Evolutionary conservation across 2,113 vertebrate genomes (phyloP), one percentile per base, ranked within the genome.

Genomic region (Anolis carolinensis): DNA sequence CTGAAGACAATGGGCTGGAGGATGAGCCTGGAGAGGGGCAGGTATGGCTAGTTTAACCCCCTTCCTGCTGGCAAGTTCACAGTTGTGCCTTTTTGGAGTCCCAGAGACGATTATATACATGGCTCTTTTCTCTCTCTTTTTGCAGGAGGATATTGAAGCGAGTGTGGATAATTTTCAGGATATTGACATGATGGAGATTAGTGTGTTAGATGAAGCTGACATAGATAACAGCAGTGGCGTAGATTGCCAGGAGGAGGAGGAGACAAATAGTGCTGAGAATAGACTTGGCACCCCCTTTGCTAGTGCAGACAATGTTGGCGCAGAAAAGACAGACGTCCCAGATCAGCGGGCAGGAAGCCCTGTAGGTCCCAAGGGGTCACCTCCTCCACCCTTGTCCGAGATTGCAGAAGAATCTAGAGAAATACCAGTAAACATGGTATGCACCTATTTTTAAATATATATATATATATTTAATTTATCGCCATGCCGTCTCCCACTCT

Each of bases 101-200:
- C 4, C 1, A 59, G 0, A 20, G 3, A 27, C 82, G 73, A 32
- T 30, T 59, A 79, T 1, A 0, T 76, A 50, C 65, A 1, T 7
- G 67, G 67, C 50, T 55, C 4, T 4, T 25, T 14, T 4, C 39
- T 80, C 85, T 68, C 87, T 73, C 23, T 82, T 86, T 30, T 13
- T 65, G 4, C 86, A 98, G 98, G 97, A 98, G 32, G 98, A 98
- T 70, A 95, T 96, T 1, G 97, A 98, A 85, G 95, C 97, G 9
- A 97, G 97, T 5, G 91, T 97, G 70, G 98, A 99, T 79, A 98
- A 95, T 80, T 95, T 99, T 91, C 98, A 98, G 82, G 98, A 99
- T 50, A 98, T 99, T 90, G 98, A 99, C 92, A 98, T 98, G 95
- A 97, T 98, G 92, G 98, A 98, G 90, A 98, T 99, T 94, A 99